Percentiles rank a stretch among this genome's conserved stretches.
phyloP scores from a whole-genome alignment of 2,888 invertebrate genomes.

The Balanococcus diminutus region DNA sequence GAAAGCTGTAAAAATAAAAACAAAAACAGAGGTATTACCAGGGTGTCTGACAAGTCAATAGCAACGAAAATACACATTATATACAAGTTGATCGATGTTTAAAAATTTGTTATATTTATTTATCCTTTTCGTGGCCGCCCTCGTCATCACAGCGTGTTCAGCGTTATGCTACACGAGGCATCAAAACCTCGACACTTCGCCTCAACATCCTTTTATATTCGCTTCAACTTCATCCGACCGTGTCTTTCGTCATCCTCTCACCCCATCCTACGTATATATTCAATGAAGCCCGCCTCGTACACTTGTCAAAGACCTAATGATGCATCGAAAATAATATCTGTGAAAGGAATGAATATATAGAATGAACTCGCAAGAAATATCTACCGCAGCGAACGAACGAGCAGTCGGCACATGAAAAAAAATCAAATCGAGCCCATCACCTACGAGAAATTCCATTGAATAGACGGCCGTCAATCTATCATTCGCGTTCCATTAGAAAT shows the following conservation, averaged over 20 bases:
- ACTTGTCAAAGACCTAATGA: slow-evolving; percentile 39
- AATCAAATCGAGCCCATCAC: background rate
- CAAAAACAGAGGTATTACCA: background rate
- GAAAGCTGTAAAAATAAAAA: too few species aligned
- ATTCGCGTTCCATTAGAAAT: background rate
- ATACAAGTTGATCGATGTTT: background rate
- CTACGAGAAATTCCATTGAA: background rate
- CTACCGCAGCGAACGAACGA: background rate
- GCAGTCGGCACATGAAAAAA: background rate
- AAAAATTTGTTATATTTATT: background rate
- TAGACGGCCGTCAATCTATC: slow-evolving; percentile 27
- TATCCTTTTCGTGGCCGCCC: background rate
- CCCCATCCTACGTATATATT: background rate
- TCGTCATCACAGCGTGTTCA: background rate
- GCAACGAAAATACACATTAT: background rate
- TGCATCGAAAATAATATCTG: slow-evolving; percentile 33
- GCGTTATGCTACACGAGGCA: background rate
- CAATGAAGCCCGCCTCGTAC: background rate
- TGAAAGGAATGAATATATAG: background rate
- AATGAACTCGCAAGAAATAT: background rate
- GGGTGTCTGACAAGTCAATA: background rate
- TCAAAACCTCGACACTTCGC: background rate
- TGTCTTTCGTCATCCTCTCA: background rate
- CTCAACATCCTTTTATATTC: background rate
- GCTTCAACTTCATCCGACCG: background rate